phyloP scores from a whole-genome alignment of 1,140 invertebrate genomes.

The Lucilia sericata region DNA sequence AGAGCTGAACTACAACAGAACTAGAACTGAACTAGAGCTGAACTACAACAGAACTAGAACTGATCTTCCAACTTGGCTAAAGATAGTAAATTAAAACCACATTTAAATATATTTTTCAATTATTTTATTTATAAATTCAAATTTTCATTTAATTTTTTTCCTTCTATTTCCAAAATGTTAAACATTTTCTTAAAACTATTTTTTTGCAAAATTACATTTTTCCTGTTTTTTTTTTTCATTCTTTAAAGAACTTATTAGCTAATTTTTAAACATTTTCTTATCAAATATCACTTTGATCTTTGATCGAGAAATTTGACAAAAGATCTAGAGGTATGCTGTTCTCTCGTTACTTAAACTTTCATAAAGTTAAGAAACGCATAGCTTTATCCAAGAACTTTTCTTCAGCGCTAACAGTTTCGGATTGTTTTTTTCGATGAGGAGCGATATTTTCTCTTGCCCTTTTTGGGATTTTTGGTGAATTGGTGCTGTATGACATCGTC shows the following conservation, averaged over 20 bases:
- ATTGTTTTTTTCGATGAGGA: not conserved
- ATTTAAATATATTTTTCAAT: not conserved
- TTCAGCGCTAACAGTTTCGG: not conserved
- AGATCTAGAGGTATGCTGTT: slow-evolving; percentile 27
- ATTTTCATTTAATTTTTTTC: not conserved
- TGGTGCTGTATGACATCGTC: slow-evolving; percentile 11
- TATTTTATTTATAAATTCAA: not conserved
- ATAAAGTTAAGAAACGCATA: slow-evolving; percentile 18
- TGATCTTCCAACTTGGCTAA: no score
- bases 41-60: no score
- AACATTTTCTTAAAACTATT: no score
- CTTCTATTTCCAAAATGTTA: not conserved
- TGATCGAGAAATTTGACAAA: not conserved
- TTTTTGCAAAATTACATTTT: slow-evolving; percentile 1
- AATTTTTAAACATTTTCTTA: not conserved
- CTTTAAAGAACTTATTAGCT: slow-evolving; percentile 29
- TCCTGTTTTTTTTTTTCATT: not conserved
- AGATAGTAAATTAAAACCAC: not conserved
- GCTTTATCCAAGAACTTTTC: slow-evolving; percentile 29
- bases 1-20: no score
- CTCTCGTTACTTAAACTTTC: not conserved
- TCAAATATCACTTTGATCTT: slow-evolving; percentile 15
- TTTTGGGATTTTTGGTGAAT: slow-evolving; percentile 3
- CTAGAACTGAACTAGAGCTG: no score
- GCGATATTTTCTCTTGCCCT: not conserved